Percentiles rank a stretch among this genome's conserved stretches.
Conservation (phyloP, 1,140 invertebrate genomes). For the Phymorhynchus buccinoides region DNA sequence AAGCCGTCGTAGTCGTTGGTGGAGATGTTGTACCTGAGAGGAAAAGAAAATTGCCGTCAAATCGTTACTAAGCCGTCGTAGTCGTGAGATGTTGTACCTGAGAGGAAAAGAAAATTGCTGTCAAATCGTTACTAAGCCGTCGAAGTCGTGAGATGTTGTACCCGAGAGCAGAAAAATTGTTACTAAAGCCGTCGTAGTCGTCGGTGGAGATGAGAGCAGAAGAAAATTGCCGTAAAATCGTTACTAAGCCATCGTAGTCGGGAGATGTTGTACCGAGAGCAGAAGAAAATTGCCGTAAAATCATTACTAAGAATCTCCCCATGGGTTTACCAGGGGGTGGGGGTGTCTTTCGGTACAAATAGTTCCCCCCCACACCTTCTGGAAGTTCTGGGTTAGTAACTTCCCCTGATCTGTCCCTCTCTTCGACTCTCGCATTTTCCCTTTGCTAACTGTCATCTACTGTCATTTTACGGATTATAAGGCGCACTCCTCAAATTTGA, state of each 20-base stretch:
- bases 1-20: constrained; percentile 69
- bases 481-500: no score
- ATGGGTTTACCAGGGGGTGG: no score
- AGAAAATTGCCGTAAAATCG: neutral
- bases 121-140: constrained; percentile 47
- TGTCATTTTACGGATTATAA: no score
- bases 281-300: no score
- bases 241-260: constrained; percentile 67
- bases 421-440: no score
- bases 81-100: constrained; percentile 73
- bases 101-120: neutral
- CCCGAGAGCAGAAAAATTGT: constrained; percentile 47
- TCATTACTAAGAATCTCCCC: no score
- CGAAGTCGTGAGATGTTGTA: constrained; percentile 74
- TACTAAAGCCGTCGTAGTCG: constrained; percentile 68
- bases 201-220: constrained; percentile 65
- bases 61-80: constrained; percentile 60
- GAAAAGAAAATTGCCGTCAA: neutral
- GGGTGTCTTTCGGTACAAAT: no score
- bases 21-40: constrained; percentile 72
- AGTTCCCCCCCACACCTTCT: no score
- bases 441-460: no score
- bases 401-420: no score
- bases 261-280: constrained; percentile 73
- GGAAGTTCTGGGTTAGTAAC: no score